Evolutionary conservation across 2,797 vertebrate genomes (phyloP).

Genomic region (Poeciliopsis presidionis): DNA sequence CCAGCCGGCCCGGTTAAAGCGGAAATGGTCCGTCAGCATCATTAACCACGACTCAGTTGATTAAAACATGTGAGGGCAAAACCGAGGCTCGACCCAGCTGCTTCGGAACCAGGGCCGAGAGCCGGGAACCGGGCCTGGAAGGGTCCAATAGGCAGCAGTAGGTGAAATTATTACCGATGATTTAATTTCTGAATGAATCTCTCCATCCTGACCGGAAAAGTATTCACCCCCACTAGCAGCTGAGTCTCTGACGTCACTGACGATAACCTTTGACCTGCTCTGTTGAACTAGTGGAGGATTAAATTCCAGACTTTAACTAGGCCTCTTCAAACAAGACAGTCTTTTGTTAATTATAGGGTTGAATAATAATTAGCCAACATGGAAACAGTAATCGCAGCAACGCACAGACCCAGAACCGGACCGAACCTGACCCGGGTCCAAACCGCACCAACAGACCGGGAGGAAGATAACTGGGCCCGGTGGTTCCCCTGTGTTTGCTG

Average conservation of each 20-base stretch:
- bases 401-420: too few relatives aligned
- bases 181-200: too few relatives aligned
- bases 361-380: too few relatives aligned
- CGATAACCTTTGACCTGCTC: neutral
- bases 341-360: too few relatives aligned
- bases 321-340: neutral
- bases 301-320: neutral
- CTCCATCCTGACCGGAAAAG: neutral
- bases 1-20: neutral
- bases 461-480: too few relatives aligned
- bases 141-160: too few relatives aligned
- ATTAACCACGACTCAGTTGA: slow-evolving; percentile 15
- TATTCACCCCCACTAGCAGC: neutral
- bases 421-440: too few relatives aligned
- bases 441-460: too few relatives aligned
- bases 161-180: too few relatives aligned
- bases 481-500: too few relatives aligned
- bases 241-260: neutral
- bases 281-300: neutral
- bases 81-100: slow-evolving; percentile 9
- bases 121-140: slow-evolving; percentile 38
- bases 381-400: too few relatives aligned
- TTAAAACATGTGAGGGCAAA: slow-evolving; percentile 10
- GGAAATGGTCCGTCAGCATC: neutral
- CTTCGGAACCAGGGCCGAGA: slow-evolving; percentile 11